Percentiles rank a stretch among this genome's conserved stretches.
phyloP scores from a whole-genome alignment of 2,888 invertebrate genomes.

The Lysandra coridon region DNA sequence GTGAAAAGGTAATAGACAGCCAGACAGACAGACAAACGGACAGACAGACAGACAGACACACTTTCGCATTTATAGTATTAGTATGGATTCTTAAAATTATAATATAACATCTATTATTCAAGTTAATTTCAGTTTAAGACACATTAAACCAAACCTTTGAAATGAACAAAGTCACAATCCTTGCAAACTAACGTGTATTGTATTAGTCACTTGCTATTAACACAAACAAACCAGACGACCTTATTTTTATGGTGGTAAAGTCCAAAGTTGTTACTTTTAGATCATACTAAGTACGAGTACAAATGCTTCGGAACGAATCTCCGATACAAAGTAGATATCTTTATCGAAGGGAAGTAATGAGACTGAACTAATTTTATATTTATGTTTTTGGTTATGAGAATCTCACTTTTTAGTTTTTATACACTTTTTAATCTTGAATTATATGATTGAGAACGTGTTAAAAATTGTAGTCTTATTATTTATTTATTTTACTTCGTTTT shows the following conservation, averaged over 20 bases:
- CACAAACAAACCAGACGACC: background rate
- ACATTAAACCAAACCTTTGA: background rate
- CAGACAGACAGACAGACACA: too few species aligned
- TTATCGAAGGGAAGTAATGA: background rate
- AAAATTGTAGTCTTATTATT: background rate
- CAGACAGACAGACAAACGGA: too few species aligned
- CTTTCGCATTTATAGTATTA: too few species aligned
- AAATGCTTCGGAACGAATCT: conserved; percentile 19
- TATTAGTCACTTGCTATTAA: background rate
- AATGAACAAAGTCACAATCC: background rate
- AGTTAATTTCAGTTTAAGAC: background rate
- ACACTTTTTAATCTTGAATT: background rate
- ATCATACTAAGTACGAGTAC: background rate
- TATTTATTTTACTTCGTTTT: background rate
- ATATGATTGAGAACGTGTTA: background rate
- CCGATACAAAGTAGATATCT: conserved; percentile 13
- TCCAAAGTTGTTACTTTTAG: background rate
- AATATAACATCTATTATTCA: background rate
- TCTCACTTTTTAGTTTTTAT: conserved; percentile 11
- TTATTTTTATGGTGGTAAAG: background rate
- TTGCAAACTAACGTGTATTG: background rate
- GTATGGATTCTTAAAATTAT: background rate
- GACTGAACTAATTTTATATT: conserved; percentile 27
- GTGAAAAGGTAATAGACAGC: too few species aligned
- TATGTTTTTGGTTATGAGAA: conserved; percentile 3